Base-by-base conservation (phyloP, 2,888 invertebrate genomes). In the Trichogramma evanescens region DNA sequence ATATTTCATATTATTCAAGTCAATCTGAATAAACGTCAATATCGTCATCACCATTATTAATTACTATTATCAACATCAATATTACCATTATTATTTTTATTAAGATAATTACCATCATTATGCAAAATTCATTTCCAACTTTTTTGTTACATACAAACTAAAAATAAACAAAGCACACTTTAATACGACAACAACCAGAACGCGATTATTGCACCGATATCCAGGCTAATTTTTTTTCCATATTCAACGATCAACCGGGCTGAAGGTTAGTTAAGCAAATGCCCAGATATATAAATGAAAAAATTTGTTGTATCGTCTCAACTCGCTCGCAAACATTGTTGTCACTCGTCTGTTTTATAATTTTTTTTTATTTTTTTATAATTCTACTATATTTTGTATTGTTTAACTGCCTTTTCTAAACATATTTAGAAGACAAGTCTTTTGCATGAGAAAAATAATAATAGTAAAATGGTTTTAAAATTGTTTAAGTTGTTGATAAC, bases 221-320 rank as follows among this genome's bases (percentile, higher is more conserved):
- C 62, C 64, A 64, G 64, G 59, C 64, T 41, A 64, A 61, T 49
- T 57, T 64, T 59, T 56, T 9, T 49, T 55, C 6, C 5, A 42
- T 46, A 46, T 50, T 41, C 43, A 61, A 64, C 52, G 10, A 64
- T 64, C 64, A 42, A 67, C 70, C 70, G 71, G 68, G 68, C 67
- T 70, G 69, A 70, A 71, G 69, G 66, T 70, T 66, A 65, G 66
- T 65, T 62, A 65, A 62, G 61, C 60, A 64, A 64, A 62, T 59
- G 61, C 63, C 58, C 58, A 54, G 56, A 54, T 60, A 52, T 54
- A 57, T 62, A 51, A 50, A 48, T 58, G 56, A 26, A 26, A 26
- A 26, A 13, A 55, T 58, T 56, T 46, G 39, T 59, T 51, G 26
- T 26, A 26, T 26, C 26, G 26, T 26, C 26, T 26, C 26, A 26